Percentiles rank a stretch among this genome's conserved stretches.
Evolutionary conservation across 2,113 vertebrate genomes (phyloP).

Genomic region (Pteruthius melanotis): DNA sequence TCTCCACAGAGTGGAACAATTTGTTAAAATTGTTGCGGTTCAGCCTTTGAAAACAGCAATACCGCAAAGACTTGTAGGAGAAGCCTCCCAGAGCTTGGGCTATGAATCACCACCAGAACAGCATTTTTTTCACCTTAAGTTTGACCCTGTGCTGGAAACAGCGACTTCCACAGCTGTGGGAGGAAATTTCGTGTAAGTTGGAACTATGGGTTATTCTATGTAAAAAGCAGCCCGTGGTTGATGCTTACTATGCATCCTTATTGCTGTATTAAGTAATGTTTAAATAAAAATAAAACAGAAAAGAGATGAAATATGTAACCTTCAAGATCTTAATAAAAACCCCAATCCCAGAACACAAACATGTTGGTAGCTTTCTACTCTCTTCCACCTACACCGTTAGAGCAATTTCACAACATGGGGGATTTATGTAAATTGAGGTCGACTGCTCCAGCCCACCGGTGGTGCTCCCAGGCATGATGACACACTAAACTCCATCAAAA

Average conservation of each 20-base stretch:
- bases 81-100: background rate
- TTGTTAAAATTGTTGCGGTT: constrained; percentile 19
- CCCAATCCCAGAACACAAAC: background rate
- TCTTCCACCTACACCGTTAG: background rate
- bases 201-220: rapidly evolving
- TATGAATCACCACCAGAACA: background rate
- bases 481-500: background rate
- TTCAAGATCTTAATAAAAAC: background rate
- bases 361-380: background rate
- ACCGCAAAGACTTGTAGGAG: background rate
- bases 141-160: background rate
- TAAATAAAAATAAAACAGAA: background rate
- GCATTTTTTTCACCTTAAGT: background rate
- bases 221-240: rapidly evolving
- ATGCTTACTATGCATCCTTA: background rate
- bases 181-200: background rate
- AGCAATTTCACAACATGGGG: background rate
- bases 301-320: background rate
- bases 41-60: background rate
- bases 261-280: background rate
- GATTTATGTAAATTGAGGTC: background rate
- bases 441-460: background rate
- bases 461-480: background rate
- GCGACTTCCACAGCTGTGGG: background rate
- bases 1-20: background rate